Base-by-base conservation (phyloP, 2,113 vertebrate species). In the Dromiciops gliroides region DNA sequence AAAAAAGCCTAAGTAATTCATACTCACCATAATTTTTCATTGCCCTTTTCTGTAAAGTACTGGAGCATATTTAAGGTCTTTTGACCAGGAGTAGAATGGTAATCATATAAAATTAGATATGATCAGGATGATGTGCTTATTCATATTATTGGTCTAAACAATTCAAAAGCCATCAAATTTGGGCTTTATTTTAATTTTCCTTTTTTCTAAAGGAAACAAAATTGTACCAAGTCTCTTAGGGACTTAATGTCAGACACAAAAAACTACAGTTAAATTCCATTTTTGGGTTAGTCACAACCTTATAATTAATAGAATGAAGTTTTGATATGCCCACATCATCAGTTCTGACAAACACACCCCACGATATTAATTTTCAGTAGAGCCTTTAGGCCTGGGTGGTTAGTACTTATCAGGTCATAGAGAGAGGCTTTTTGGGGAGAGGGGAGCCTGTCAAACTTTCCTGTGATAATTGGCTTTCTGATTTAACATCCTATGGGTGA, bases 401-500 rank as follows among this genome's bases (percentile, higher is more conserved):
- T 47, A 75, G 90, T 26, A 49, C 48, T 60, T 28, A 9, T 75
- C 53, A 92, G 47, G 51, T 94, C 19, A 2, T 51, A 44, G 88
- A 8, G 48, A 48, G 75, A 49, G 4, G 9, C 37, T 95, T 89
- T 60, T 31, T 23, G 47, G 12, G 48, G 50, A 89, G 44, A 89
- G 93, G 44, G 92, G 11, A 31, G 90, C 53, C 94, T 56, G 89
- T 89, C 48, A 49, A 49, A 8, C 50, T 95, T 89, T 92, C 91
- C 90, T 90, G 51, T 67, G 90, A n/a, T 90, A 37, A 96, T 96
- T 94, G 95, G 48, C 92, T 95, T 98, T 97, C 90, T 97, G 92
- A 90, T 95, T 95, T 95, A 97, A 6, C 95, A 93, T 95, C 97
- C 94, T 97, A n/a, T 90, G 31, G 19, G 91, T 96, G 95, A 96